Percentiles rank a stretch among this genome's conserved stretches.
These are phyloP conservation scores for Isoperla grammatica DNA, from an alignment of 2,888 invertebrate genomes.

Conservation along the genomic window DNA sequence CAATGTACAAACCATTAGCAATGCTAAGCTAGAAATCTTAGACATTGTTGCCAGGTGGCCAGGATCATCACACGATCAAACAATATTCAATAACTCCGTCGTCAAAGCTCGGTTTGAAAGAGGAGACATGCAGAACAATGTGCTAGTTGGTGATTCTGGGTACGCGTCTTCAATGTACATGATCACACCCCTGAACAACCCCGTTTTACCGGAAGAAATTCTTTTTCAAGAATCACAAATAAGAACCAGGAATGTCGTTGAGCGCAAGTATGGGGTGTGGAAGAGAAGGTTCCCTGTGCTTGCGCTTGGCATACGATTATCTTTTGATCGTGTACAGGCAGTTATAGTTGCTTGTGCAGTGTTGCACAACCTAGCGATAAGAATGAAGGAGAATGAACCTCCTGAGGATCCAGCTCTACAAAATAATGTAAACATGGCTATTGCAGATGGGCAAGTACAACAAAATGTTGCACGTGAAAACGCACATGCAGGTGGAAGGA, in stretches of 20 bases:
- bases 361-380: conserved; percentile 24
- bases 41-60: conserved; percentile 23
- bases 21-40: conserved; percentile 8
- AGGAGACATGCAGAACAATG: conserved; percentile 12
- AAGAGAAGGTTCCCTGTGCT: conserved; percentile 26
- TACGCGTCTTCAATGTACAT: conserved; percentile 26
- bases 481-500: no score
- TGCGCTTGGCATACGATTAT: conserved; percentile 12
- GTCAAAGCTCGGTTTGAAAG: conserved; percentile 19
- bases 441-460: background rate
- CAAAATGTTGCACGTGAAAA: background rate
- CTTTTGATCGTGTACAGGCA: background rate
- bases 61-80: conserved; percentile 19
- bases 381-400: conserved; percentile 9
- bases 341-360: conserved; percentile 24
- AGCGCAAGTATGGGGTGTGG: conserved; percentile 33
- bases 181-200: conserved; percentile 33
- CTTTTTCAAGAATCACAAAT: conserved; percentile 34
- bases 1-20: conserved; percentile 19
- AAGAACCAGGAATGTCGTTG: conserved; percentile 32
- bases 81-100: conserved; percentile 17
- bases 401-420: conserved; percentile 15
- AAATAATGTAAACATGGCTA: background rate
- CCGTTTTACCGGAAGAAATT: conserved; percentile 28
- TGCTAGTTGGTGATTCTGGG: conserved; percentile 23